phyloP scores from a whole-genome alignment of 2,888 invertebrate genomes.

The Gisinianus flammeolus region DNA sequence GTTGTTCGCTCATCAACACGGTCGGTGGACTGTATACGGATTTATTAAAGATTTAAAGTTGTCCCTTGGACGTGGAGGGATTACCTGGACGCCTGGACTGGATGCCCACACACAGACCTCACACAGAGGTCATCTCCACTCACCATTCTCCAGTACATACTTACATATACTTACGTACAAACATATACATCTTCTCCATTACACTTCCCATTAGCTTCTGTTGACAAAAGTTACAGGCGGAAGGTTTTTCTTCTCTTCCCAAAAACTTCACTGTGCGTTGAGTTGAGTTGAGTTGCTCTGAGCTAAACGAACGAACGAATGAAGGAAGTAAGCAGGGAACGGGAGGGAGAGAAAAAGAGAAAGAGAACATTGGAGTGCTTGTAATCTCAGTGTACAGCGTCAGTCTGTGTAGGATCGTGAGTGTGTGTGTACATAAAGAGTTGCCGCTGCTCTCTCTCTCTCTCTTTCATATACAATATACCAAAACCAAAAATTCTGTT shows the following conservation, averaged over 20 bases:
- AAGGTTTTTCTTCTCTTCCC: slow-evolving; percentile 23
- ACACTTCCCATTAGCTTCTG: slow-evolving; percentile 42
- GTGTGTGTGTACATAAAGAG: background rate
- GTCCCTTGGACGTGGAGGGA: background rate
- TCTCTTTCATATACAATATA: background rate
- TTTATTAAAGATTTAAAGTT: background rate
- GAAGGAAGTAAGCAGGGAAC: no score
- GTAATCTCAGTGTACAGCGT: background rate
- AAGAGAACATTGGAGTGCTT: no score
- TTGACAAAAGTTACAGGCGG: slow-evolving; percentile 41
- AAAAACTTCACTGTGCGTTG: background rate
- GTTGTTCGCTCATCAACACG: slow-evolving; percentile 11
- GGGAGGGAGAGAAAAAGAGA: no score
- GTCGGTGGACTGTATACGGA: background rate
- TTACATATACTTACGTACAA: background rate
- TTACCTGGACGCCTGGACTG: background rate
- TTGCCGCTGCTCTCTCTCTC: background rate
- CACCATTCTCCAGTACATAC: background rate
- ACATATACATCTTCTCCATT: slow-evolving; percentile 6
- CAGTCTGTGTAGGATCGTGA: background rate
- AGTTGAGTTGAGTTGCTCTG: background rate
- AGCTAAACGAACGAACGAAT: background rate
- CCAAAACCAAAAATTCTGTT: no score
- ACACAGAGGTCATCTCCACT: slow-evolving; percentile 9
- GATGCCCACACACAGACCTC: background rate